phyloP scores from a whole-genome alignment of 2,888 invertebrate genomes.

The Lithophane leautieri region DNA sequence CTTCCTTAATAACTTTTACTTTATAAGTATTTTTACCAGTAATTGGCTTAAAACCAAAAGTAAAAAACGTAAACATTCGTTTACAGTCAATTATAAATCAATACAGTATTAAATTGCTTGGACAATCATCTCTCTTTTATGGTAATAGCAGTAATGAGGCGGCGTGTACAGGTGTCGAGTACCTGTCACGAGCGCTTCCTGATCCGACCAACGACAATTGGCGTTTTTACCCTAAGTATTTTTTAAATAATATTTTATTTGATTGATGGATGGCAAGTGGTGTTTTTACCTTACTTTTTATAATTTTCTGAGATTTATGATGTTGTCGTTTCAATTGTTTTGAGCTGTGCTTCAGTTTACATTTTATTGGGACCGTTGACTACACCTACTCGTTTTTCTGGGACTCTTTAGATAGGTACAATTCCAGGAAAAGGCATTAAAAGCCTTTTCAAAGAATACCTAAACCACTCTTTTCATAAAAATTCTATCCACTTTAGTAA shows the following conservation, averaged over 20 bases:
- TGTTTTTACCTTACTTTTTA: slow-evolving; percentile 22
- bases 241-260: slow-evolving; percentile 19
- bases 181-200: slow-evolving; percentile 60
- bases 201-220: slow-evolving; percentile 56
- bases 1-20: slow-evolving; percentile 60
- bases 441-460: too few relatives aligned
- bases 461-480: too few relatives aligned
- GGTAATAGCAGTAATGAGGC: slow-evolving; percentile 66
- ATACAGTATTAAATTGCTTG: slow-evolving; percentile 59
- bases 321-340: not conserved
- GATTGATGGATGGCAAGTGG: slow-evolving; percentile 38
- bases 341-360: not conserved
- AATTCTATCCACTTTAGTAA: not conserved
- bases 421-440: too few relatives aligned
- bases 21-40: slow-evolving; percentile 53
- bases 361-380: not conserved
- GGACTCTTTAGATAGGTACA: too few relatives aligned
- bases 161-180: slow-evolving; percentile 61
- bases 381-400: too few relatives aligned
- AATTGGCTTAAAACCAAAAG: slow-evolving; percentile 64
- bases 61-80: slow-evolving; percentile 57
- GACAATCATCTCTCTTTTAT: slow-evolving; percentile 67
- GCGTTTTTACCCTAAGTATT: slow-evolving; percentile 45
- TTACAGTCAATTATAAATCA: slow-evolving; percentile 61
- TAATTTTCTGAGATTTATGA: slow-evolving; percentile 10